phyloP scores from a whole-genome alignment of 2,797 vertebrate genomes.

The Poecilia picta region DNA sequence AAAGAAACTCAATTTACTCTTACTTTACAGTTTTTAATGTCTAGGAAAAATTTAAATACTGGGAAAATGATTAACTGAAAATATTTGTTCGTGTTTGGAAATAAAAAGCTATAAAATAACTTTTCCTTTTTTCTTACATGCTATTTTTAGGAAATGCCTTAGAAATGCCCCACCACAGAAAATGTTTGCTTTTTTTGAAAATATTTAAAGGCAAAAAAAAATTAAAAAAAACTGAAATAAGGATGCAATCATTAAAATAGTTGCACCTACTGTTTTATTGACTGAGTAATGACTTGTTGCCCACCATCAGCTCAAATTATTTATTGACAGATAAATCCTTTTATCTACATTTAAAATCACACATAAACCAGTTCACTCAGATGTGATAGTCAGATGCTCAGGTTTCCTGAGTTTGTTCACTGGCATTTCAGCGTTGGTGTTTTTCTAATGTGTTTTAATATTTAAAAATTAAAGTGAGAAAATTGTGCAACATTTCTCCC shows the following conservation, averaged over 20 bases:
- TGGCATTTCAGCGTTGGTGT: not conserved
- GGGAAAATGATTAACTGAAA: not conserved
- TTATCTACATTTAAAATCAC: not conserved
- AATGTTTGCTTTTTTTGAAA: not conserved
- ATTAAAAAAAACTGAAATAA: not conserved
- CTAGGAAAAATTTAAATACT: not conserved
- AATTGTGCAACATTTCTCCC: not conserved
- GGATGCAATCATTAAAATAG: not conserved
- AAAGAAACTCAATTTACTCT: not conserved
- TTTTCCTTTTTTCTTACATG: not conserved
- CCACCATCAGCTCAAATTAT: not conserved
- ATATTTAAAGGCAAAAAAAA: not conserved
- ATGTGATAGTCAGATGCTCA: not conserved
- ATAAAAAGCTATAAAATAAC: not conserved
- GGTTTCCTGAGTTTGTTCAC: not conserved
- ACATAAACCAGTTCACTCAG: not conserved
- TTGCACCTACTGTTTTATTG: not conserved
- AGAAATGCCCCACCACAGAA: not conserved
- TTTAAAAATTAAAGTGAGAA: not conserved
- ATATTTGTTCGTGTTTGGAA: not conserved
- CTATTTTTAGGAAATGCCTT: not conserved
- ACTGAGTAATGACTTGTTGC: not conserved
- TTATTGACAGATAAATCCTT: not conserved
- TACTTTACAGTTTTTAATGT: not conserved
- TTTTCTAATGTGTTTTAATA: not conserved